Evolutionary conservation across 2,113 vertebrate species (phyloP).

Genomic region (Microtus montanus): DNA sequence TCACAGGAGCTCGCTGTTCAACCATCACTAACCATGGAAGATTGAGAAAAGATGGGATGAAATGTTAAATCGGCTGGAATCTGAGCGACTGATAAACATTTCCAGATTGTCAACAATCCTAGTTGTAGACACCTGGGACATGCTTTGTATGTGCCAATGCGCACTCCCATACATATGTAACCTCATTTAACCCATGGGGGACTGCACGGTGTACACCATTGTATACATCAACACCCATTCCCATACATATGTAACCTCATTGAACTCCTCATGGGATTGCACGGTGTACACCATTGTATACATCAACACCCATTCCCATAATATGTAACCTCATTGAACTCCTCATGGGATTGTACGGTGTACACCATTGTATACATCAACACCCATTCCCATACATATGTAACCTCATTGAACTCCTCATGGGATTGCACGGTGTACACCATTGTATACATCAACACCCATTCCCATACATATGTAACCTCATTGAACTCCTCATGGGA

Average conservation of each 20-base stretch:
- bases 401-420: too few relatives aligned
- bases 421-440: too few relatives aligned
- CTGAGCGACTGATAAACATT: background rate
- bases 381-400: too few relatives aligned
- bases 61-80: background rate
- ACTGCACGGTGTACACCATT: rapidly evolving
- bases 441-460: rapidly evolving
- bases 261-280: too few relatives aligned
- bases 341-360: too few relatives aligned
- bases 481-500: background rate
- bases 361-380: too few relatives aligned
- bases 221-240: too few relatives aligned
- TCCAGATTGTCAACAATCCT: background rate
- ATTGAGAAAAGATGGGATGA: background rate
- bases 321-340: too few relatives aligned
- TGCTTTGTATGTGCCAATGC: rapidly evolving
- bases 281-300: too few relatives aligned
- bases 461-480: background rate
- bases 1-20: background rate
- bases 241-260: too few relatives aligned
- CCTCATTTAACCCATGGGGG: background rate
- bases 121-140: background rate
- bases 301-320: too few relatives aligned
- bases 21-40: background rate
- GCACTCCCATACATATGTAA: background rate